phyloP scores from a whole-genome alignment of 2,113 vertebrate genomes.

The Amblyornis subalaris region DNA sequence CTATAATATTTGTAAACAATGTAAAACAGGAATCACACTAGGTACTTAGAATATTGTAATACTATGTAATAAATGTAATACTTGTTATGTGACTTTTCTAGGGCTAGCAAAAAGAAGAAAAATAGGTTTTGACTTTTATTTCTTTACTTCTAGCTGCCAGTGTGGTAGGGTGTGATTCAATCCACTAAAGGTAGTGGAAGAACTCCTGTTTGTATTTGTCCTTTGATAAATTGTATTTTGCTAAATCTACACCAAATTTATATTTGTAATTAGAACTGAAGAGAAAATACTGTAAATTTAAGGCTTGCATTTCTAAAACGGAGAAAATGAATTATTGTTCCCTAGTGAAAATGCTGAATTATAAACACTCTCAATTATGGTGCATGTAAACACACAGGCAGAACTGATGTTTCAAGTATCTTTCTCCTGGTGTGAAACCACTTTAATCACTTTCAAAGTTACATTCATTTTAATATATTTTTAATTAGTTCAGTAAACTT shows the following conservation, averaged over 20 bases:
- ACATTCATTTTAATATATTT: slow-evolving; percentile 16
- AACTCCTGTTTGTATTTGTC: neutral
- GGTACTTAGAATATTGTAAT: neutral
- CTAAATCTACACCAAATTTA: neutral
- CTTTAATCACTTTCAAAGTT: slow-evolving; percentile 12
- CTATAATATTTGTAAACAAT: neutral
- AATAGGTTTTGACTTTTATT: neutral
- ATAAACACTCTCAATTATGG: neutral
- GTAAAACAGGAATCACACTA: neutral
- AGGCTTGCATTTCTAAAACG: neutral
- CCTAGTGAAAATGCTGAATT: neutral
- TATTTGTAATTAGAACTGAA: neutral
- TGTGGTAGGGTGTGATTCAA: neutral
- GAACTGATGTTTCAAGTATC: neutral
- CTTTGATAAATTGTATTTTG: neutral
- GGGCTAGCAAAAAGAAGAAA: neutral
- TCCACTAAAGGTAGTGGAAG: neutral
- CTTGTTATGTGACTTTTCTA: neutral
- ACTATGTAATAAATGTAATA: neutral
- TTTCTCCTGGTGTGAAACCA: neutral
- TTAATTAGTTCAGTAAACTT: slow-evolving; percentile 29
- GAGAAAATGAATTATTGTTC: neutral
- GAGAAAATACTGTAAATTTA: neutral
- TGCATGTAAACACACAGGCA: neutral
- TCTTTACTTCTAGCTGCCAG: neutral